These are phyloP conservation scores for Panulirus ornatus DNA, from an alignment of 1,140 invertebrate genomes.

Conservation along the genomic window DNA sequence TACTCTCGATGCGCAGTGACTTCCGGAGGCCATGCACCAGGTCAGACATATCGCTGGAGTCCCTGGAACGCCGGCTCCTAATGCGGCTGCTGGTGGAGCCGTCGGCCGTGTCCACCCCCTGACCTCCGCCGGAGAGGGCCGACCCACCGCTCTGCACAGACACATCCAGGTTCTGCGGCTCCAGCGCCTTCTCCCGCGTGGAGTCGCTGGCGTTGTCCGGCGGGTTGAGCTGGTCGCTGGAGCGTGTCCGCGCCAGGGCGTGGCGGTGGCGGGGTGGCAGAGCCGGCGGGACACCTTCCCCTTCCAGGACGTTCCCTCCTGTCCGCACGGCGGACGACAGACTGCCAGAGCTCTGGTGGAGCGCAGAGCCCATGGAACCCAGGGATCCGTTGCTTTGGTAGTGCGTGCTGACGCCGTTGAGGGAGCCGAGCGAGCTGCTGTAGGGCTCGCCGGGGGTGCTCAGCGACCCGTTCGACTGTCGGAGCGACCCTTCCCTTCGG, in stretches of 20 bases:
- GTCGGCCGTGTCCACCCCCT: slow-evolving; percentile 1
- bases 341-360: slow-evolving; percentile 63
- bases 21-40: slow-evolving; percentile 53
- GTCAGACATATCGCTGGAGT: slow-evolving; percentile 69
- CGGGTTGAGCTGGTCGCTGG: slow-evolving; percentile 45
- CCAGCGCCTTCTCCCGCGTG: slow-evolving; percentile 21
- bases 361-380: slow-evolving; percentile 37
- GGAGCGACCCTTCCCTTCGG: slow-evolving; percentile 23
- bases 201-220: slow-evolving; percentile 8
- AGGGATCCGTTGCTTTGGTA: slow-evolving; percentile 59
- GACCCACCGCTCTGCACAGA: slow-evolving; percentile 46
- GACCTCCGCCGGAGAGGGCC: slow-evolving; percentile 13
- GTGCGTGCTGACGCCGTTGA: slow-evolving; percentile 21
- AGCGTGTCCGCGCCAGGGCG: slow-evolving; percentile 49
- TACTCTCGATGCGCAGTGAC: slow-evolving; percentile 76
- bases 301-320: slow-evolving; percentile 18
- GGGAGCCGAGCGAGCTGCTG: slow-evolving; percentile 53
- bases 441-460: slow-evolving; percentile 23
- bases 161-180: slow-evolving; percentile 23
- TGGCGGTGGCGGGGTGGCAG: slow-evolving; percentile 63
- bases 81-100: slow-evolving; percentile 38
- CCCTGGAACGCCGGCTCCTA: slow-evolving; percentile 60
- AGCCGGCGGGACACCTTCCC: slow-evolving; percentile 46
- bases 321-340: slow-evolving; percentile 28
- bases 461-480: slow-evolving; percentile 41